Evolutionary conservation across 2,888 invertebrate genomes (phyloP).

Genomic region (Cantharis rufa): DNA sequence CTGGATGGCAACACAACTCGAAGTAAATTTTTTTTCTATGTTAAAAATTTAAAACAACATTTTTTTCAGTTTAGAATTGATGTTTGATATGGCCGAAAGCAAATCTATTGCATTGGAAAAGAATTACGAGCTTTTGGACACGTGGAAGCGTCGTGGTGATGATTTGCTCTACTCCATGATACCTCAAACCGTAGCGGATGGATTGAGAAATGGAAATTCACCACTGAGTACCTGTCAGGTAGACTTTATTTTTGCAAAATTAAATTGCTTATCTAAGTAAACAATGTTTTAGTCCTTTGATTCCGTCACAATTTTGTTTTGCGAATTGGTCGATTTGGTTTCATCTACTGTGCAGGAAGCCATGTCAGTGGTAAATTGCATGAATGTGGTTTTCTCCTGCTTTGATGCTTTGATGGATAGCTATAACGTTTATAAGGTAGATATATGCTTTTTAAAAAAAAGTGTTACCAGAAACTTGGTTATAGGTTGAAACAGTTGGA

Average conservation of each 20-base stretch:
- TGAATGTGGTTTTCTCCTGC: conserved; percentile 82
- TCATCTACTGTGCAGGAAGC: conserved; percentile 62
- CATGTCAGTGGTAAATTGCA: conserved; percentile 78
- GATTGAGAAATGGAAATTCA: conserved; percentile 74
- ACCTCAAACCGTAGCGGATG: conserved; percentile 79
- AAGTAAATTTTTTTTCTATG: conserved; percentile 50
- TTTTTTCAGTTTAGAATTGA: conserved; percentile 66
- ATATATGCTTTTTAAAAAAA: too few species aligned
- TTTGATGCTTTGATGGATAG: conserved; percentile 82
- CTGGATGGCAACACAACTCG: conserved; percentile 83
- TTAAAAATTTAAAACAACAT: neutral
- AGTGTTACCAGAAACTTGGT: conserved; percentile 40
- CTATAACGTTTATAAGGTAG: conserved; percentile 77
- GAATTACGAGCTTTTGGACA: conserved; percentile 75
- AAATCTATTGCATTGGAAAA: conserved; percentile 76
- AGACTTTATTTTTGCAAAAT: conserved; percentile 17
- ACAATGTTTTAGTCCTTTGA: conserved; percentile 68
- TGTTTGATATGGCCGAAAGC: conserved; percentile 79
- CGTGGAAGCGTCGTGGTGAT: conserved; percentile 83
- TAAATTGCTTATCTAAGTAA: neutral
- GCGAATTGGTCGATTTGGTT: conserved; percentile 65
- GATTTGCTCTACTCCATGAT: conserved; percentile 89
- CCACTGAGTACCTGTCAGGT: conserved; percentile 79
- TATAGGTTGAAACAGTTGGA: conserved; percentile 87
- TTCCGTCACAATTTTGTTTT: conserved; percentile 75